phyloP scores from a whole-genome alignment of 2,113 vertebrate genomes.

The Rhodinocichla rosea region DNA sequence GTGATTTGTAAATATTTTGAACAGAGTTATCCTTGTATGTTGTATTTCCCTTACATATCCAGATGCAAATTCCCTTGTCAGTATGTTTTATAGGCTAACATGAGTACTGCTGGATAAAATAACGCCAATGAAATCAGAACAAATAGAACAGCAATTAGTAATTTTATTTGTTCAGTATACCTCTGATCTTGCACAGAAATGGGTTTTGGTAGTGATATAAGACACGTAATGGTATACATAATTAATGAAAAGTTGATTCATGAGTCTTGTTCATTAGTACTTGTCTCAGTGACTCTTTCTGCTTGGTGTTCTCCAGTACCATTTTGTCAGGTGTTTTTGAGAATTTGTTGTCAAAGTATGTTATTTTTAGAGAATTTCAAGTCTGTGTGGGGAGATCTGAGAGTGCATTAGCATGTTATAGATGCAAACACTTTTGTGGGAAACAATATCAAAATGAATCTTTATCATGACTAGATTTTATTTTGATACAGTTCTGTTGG shows the following conservation, averaged over 20 bases:
- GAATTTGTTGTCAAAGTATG: neutral
- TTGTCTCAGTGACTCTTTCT: neutral
- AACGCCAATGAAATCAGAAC: neutral
- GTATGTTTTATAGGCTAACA: neutral
- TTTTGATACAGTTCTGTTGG: neutral
- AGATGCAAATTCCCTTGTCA: neutral
- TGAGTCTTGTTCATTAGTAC: neutral
- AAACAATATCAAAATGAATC: neutral
- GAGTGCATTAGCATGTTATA: neutral
- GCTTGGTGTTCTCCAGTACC: neutral
- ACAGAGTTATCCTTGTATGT: neutral
- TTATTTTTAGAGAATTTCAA: neutral
- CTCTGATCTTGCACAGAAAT: neutral
- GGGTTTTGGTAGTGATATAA: neutral
- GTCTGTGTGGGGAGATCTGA: neutral
- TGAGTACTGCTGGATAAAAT: neutral
- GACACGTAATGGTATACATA: neutral
- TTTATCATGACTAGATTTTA: neutral
- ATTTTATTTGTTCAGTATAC: neutral
- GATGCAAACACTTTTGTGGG: neutral
- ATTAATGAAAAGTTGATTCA: neutral
- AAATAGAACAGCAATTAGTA: neutral
- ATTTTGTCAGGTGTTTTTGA: neutral
- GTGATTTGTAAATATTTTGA: neutral
- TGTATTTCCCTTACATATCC: neutral